These are phyloP conservation scores for Porites australiensis DNA, from an alignment of 64 coral and sea anemone species.

Conservation along the genomic window DNA sequence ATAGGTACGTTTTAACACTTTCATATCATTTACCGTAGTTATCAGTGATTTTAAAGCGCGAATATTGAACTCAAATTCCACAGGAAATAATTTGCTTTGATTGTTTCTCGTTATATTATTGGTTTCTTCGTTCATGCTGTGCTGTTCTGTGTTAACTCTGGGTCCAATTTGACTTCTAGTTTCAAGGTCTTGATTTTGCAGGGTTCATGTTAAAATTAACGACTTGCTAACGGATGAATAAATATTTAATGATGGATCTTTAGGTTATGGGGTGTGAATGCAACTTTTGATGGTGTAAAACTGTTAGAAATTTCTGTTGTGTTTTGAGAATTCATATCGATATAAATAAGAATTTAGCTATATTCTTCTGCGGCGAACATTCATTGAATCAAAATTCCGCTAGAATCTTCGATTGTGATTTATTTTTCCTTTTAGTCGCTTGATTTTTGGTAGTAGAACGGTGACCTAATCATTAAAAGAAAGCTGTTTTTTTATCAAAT, in stretches of 20 bases:
- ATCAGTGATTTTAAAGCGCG: constrained; percentile 12
- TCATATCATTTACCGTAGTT: constrained; percentile 7
- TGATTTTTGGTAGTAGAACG: not conserved
- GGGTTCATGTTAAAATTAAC: constrained; percentile 1
- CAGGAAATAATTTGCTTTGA: constrained; percentile 36
- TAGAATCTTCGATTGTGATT: constrained; percentile 13
- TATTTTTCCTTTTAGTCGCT: not conserved
- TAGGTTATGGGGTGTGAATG: constrained; percentile 16
- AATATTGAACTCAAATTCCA: constrained; percentile 3
- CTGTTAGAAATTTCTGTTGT: not conserved
- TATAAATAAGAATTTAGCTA: not conserved
- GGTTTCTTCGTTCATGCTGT: constrained; percentile 25
- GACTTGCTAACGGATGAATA: constrained; percentile 1
- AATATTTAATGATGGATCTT: constrained; percentile 35
- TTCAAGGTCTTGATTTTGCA: not conserved
- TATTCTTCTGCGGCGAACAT: not conserved
- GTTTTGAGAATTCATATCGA: not conserved
- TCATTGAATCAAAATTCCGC: constrained; percentile 9
- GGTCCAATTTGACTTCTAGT: not conserved
- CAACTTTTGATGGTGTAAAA: constrained; percentile 9
- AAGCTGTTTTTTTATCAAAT: not conserved
- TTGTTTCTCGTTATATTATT: not conserved
- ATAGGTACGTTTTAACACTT: constrained; percentile 60
- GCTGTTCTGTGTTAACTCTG: not conserved
- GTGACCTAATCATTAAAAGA: not conserved